These are phyloP conservation scores for Pentamera pediparva DNA, from an alignment of 53 echinoderm and acorn worm species.

Conservation along the genomic window DNA sequence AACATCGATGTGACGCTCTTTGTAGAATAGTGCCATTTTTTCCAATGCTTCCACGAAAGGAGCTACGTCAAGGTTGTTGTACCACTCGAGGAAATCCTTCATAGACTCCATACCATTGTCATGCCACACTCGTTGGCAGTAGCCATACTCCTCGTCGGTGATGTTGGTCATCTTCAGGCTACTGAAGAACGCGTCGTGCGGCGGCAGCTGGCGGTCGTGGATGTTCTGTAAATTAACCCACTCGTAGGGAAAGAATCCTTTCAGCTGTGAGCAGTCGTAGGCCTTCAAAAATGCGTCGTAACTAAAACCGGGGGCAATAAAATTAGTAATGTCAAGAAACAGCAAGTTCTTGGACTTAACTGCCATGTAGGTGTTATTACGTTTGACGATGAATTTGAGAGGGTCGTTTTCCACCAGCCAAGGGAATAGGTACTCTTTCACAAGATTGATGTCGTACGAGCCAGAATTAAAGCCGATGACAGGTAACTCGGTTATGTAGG, in stretches of 20 bases:
- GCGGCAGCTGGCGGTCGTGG: slow-evolving; percentile 8
- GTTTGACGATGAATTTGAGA: slow-evolving; percentile 16
- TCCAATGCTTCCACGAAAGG: slow-evolving; percentile 33
- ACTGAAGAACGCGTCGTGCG: slow-evolving; percentile 25
- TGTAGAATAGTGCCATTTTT: slow-evolving; percentile 36
- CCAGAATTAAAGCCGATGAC: slow-evolving; percentile 30
- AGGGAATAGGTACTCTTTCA: slow-evolving; percentile 6
- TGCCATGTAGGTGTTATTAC: slow-evolving; percentile 35
- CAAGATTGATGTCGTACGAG: slow-evolving; percentile 21
- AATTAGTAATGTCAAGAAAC: slow-evolving; percentile 49
- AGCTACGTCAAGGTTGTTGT: slow-evolving; percentile 29
- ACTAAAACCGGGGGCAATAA: slow-evolving; percentile 31
- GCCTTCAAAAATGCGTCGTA: slow-evolving; percentile 36
- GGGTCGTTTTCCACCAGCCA: slow-evolving; percentile 27
- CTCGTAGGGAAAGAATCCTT: slow-evolving; percentile 49
- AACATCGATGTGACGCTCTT: slow-evolving; percentile 5
- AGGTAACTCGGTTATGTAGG: slow-evolving; percentile 17
- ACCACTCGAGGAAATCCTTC: slow-evolving; percentile 45
- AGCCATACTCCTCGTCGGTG: slow-evolving; percentile 26
- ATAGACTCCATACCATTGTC: slow-evolving; percentile 13
- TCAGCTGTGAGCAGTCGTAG: slow-evolving; percentile 20
- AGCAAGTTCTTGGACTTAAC: slow-evolving; percentile 29
- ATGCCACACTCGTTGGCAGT: slow-evolving; percentile 18
- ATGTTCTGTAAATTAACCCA: slow-evolving; percentile 36
- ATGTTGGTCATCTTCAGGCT: slow-evolving; percentile 18